Evolutionary conservation across 2,113 vertebrate genomes (phyloP), one percentile per base, ranked within the genome.

Genomic region (Sinocyclocheilus maitianheensis): DNA sequence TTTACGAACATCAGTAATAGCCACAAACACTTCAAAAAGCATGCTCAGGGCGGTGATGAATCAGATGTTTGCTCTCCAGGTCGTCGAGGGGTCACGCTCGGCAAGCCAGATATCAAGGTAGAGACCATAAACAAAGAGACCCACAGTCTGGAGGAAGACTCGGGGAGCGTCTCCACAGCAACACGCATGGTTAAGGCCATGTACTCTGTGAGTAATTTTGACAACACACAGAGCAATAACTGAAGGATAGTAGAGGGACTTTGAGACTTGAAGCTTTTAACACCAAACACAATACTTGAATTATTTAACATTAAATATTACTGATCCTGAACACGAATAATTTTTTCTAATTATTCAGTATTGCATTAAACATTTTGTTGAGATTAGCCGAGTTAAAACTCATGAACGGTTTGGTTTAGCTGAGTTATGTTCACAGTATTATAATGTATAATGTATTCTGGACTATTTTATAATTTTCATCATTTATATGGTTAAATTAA

Each of bases 161-260:
- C 97, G 0, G 95, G 96, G 92, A 98, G 97, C 2, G 94, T 99
- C 87, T 97, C 97, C 91, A 98, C 97, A 0, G 97, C 98, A 0
- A 97, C 97, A 0, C 96, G 98, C 0, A 97, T 99, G 95, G 97
- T 99, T 95, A 99, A 99, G 91, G 97, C 97, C 93, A 98, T 99
- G 96, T 99, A 99, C 94, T 98, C 97, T 87, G 98, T 99, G 91
- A 95, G 97, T 90, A 18, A 12, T 14, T 77, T 20, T 86, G 74
- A 81, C 77, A 86, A 82, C 55, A 76, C 78, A 76, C 84, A n/a
- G 69, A 37, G 20, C 26, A n/a, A 2, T 5, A 82, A 71, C 12
- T n/a, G 11, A 20, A 83, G 74, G 46, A 30, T 37, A 34, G 53
- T 14, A 58, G 79, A 77, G 67, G 46, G 67, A 75, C 69, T 74